Base-by-base conservation (phyloP, 2,888 invertebrate genomes). In the Camponotus fellah region DNA sequence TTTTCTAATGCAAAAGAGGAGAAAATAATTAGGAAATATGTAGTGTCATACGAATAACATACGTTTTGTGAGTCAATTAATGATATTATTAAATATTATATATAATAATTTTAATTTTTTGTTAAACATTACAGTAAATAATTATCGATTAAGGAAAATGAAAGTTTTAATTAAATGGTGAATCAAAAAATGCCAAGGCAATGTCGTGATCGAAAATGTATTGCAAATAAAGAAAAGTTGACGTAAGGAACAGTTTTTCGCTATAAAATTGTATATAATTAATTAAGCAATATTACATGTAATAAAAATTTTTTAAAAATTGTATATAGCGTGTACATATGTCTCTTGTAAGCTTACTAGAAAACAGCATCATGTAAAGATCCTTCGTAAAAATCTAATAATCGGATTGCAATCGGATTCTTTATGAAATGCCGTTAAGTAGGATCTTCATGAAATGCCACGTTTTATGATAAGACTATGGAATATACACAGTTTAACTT, bases 151-250 rank as follows among this genome's bases (percentile, higher is more conserved):
- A 34, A 34, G 8, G 43, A 34, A 46, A 2, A 71, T 53, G 12
- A 58, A 40, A 79, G 26, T 26, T 68, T 56, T 56, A 40, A 12
- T 69, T 14, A 14, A 40, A 58, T 43, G 2, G 53, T 53, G 14
- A 79, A 43, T 58, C 8, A 53, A 26, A 84, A 87, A 79, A 89
- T 91, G 91, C 17, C 8, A 12, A 88, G 40, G 43, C 72, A 43
- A 74, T 89, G 86, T 37, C 37, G 53, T 9, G 83, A 89, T 40
- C 84, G 83, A 40, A n/a, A 69, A 21, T 89, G 88, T 68, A 85
- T 83, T 17, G 82, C 60, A 10, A 84, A 80, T 64, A 83, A 26
- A 74, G 9, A 65, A 0, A 21, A 21, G n/a, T 5, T 46, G 9
- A 84, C 71, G 90, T 88, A 58, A 79, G 79, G 26, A 60, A 21